Conservation (phyloP, 1,140 invertebrate species). For the Sinonovacula constricta region DNA sequence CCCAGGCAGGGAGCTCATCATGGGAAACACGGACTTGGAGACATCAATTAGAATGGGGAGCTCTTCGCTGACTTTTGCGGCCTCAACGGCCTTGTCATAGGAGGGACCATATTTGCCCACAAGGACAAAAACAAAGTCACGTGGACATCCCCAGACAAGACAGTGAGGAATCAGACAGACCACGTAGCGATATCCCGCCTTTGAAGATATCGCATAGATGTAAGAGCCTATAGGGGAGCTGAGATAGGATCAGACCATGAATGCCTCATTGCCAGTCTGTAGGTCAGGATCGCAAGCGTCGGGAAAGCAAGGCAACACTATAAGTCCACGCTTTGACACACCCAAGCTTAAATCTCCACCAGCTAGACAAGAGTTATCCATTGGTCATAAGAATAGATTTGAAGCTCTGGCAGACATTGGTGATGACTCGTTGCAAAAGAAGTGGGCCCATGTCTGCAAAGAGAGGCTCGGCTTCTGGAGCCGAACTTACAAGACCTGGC, state of each 20-base stretch:
- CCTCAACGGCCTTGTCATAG: neutral
- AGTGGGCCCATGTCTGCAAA: constrained; percentile 15
- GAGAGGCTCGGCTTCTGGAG: neutral
- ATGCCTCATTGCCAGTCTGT: no score
- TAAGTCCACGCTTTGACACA: no score
- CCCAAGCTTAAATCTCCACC: no score
- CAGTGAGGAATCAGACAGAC: neutral
- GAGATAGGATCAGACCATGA: no score
- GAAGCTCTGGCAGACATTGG: constrained; percentile 2
- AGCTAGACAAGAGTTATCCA: neutral
- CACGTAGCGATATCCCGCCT: neutral
- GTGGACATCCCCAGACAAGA: neutral
- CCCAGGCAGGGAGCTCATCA: neutral
- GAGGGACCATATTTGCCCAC: neutral
- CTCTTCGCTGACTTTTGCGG: neutral
- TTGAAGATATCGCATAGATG: neutral
- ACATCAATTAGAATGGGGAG: neutral
- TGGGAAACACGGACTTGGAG: neutral
- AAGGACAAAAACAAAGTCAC: neutral
- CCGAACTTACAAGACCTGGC: constrained; percentile 7
- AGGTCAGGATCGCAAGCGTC: no score
- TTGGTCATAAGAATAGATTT: constrained; percentile 6
- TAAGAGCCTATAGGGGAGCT: no score
- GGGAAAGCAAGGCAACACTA: no score
- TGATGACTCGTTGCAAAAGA: neutral